phyloP scores from a whole-genome alignment of 2,888 invertebrate species.

The Criorhina ranunculi region DNA sequence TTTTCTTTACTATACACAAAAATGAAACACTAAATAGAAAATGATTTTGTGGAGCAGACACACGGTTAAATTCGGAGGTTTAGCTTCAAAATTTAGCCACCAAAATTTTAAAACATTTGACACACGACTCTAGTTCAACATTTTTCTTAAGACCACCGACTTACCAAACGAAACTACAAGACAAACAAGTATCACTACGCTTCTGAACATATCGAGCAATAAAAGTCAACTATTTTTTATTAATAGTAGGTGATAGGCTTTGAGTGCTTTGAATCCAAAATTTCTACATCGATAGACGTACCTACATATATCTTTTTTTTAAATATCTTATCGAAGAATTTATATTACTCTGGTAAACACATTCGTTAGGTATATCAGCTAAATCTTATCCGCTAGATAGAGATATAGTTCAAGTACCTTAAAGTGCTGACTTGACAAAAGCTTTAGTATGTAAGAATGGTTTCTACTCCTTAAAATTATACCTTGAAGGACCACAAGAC shows the following conservation, averaged over 20 bases:
- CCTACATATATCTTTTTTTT: background rate
- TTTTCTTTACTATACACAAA: no score
- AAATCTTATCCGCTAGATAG: slow-evolving; percentile 13
- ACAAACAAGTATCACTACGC: background rate
- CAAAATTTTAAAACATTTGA: no score
- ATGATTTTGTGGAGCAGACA: no score
- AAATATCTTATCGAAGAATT: background rate
- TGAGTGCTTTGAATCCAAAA: background rate
- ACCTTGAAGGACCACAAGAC: no score
- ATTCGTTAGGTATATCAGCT: background rate
- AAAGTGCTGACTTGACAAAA: background rate
- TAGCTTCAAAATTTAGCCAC: no score
- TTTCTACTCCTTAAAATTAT: no score
- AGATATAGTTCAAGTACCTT: background rate
- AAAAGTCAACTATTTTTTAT: slow-evolving; percentile 1
- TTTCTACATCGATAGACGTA: background rate
- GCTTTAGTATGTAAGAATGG: no score
- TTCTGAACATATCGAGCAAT: slow-evolving; percentile 11
- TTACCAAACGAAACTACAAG: background rate
- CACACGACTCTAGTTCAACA: no score
- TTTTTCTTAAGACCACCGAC: no score
- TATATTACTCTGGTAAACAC: background rate
- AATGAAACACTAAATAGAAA: no score
- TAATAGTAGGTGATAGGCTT: background rate
- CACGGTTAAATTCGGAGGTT: no score